Evolutionary conservation across 2,797 vertebrate genomes (phyloP), one percentile per base, ranked within the genome.

Genomic region (Pachyuromys duprasi): DNA sequence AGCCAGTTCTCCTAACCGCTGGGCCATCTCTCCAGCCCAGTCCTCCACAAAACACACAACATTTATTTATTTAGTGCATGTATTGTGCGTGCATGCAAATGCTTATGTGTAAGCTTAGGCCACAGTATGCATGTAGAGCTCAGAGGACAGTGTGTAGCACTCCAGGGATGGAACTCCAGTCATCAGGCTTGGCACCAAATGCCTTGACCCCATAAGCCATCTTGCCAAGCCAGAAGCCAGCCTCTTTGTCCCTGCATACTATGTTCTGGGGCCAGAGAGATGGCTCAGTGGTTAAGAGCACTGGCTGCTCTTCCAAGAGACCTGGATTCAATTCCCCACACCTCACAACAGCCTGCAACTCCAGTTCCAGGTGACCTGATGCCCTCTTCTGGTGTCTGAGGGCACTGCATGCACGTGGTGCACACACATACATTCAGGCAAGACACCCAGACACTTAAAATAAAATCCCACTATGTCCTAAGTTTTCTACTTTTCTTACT

Each of bases 401-500:
- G 18, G 81, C 39, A 4, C 18, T 65, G 17, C 33, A 8, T 20
- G 17, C 8, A 49, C n/a, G 28, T 67, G 81, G 17, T 67, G 12
- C 60, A 33, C 45, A 84, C 17, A 84, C 63, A 62, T n/a, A 15
- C 79, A 49, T 8, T 15, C 26, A 83, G 24, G 57, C 80, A 62
- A 63, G 39, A 14, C 31, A 24, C 62, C 18, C 18, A n/a, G 12
- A 24, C 45, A n/a, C 82, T 28, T 42, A 11, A 80, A 7, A 24
- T 45, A 33, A 84, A 24, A 33, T 49, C 82, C 42, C 42, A 49
- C 82, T 4, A 2, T 33, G 28, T 22, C 45, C 11, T 67, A 8
- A 31, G 49, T 84, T 95, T 93, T 78, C 95, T 93, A 18, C 72
- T 86, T 94, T 55, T 33, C 84, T 86, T 14, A 82, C n/a, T 55